These are phyloP conservation scores for Tetramorium bicarinatum DNA, from an alignment of 2,888 invertebrate genomes.

Conservation along the genomic window DNA sequence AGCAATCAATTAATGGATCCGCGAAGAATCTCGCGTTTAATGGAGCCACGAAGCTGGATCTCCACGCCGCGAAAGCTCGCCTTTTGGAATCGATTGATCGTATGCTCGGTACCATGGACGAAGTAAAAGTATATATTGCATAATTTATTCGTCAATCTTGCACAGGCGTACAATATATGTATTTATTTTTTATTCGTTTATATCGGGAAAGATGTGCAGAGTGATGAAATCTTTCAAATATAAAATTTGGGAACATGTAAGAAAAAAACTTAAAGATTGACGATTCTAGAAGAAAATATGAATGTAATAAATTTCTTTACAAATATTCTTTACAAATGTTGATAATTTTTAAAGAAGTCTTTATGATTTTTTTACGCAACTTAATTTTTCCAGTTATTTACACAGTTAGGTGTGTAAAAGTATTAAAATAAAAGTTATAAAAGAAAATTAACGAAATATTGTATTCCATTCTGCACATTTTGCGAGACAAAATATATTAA, in stretches of 20 bases:
- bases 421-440: background rate
- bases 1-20: conserved; percentile 5
- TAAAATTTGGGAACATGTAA: background rate
- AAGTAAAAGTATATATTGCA: conserved; percentile 15
- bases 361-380: background rate
- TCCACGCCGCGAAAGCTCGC: conserved; percentile 86
- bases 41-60: conserved; percentile 80
- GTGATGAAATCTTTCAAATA: background rate
- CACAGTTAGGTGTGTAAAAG: background rate
- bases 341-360: too few species aligned
- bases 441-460: background rate
- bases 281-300: background rate
- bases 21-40: background rate
- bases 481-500: background rate
- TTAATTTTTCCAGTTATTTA: background rate
- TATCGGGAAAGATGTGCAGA: background rate
- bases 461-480: too few species aligned
- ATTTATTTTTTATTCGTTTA: background rate
- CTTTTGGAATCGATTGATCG: conserved; percentile 86
- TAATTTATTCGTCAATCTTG: background rate
- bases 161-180: background rate
- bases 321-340: too few species aligned
- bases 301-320: background rate
- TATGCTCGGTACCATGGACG: conserved; percentile 15
- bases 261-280: background rate